phyloP scores from a whole-genome alignment of 2,888 invertebrate species.

The Euzophera pinguis region DNA sequence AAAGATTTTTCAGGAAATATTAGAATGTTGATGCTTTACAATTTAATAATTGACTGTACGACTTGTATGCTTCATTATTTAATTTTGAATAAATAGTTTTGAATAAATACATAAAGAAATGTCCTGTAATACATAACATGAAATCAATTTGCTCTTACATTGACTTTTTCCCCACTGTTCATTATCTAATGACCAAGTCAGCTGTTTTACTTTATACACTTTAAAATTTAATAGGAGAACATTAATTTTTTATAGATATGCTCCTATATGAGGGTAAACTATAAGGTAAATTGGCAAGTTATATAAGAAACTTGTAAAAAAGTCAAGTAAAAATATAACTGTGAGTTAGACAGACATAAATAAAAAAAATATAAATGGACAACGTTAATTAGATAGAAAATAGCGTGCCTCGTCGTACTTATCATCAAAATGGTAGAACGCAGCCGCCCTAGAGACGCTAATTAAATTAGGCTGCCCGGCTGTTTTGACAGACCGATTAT shows the following conservation, averaged over 20 bases:
- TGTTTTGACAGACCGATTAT: constrained; percentile 30
- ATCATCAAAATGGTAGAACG: constrained; percentile 25
- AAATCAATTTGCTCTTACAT: no score
- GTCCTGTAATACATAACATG: no score
- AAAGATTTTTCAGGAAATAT: no score
- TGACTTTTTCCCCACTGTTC: no score
- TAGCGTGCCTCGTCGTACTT: constrained; percentile 49
- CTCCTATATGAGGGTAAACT: not conserved
- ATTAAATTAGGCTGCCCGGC: constrained; percentile 46
- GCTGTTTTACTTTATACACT: no score
- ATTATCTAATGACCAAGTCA: no score
- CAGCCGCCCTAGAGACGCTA: constrained; percentile 36
- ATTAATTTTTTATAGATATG: not conserved
- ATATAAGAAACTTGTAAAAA: not conserved
- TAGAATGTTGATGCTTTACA: no score
- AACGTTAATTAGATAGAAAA: constrained; percentile 41
- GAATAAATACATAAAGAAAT: no score
- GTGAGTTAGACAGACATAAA: constrained; percentile 17
- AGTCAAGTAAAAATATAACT: not conserved
- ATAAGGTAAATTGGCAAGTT: not conserved
- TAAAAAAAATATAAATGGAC: constrained; percentile 30
- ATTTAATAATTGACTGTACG: no score
- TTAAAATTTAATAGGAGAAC: no score
- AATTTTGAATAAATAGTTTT: no score
- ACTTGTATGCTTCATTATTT: no score